Conservation (phyloP, 53 echinoderm and acorn worm genomes). For the Glandiceps talaboti region DNA sequence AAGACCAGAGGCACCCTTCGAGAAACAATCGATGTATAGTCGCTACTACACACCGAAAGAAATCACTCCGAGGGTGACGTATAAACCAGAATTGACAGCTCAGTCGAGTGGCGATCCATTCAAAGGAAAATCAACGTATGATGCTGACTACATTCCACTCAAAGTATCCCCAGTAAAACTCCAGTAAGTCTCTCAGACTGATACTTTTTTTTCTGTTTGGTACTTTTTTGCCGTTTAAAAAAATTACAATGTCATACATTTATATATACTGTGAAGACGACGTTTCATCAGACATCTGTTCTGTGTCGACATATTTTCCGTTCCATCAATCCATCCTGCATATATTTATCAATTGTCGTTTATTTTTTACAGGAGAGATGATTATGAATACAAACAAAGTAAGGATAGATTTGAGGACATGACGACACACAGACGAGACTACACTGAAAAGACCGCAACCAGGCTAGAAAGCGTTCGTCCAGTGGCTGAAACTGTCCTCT, state of each 20-base stretch:
- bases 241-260: no score
- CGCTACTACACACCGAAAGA: not conserved
- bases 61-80: not conserved
- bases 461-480: not conserved
- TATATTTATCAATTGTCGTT: no score
- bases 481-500: not conserved
- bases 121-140: not conserved
- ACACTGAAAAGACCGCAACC: not conserved
- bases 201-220: no score
- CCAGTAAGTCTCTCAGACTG: no score
- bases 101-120: not conserved
- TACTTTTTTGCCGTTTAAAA: no score
- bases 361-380: not conserved
- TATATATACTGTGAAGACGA: no score
- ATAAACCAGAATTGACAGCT: not conserved
- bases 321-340: no score
- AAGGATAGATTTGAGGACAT: not conserved
- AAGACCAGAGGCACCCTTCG: not conserved
- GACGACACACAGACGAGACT: not conserved
- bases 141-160: not conserved
- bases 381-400: not conserved
- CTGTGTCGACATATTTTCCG: no score
- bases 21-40: not conserved
- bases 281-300: no score
- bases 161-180: not conserved